Evolutionary conservation across 2,113 vertebrate species (phyloP).

Genomic region (Pomatostomus ruficeps): DNA sequence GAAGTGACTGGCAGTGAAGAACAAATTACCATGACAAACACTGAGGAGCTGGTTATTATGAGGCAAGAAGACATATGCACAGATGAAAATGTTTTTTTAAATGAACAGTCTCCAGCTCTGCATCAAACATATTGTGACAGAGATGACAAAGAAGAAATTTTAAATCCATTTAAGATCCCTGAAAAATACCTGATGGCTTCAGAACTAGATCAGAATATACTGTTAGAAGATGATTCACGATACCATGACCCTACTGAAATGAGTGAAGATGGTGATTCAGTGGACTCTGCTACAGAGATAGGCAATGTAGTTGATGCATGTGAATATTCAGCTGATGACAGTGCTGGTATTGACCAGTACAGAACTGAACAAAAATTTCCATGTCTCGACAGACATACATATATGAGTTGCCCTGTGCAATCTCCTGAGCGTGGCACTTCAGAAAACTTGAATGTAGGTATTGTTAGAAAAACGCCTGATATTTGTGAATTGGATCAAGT

Average conservation of each 20-base stretch:
- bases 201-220: background rate
- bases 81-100: background rate
- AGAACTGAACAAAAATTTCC: background rate
- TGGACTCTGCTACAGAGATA: background rate
- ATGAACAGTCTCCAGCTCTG: background rate
- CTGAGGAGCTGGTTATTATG: background rate
- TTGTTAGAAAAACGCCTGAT: background rate
- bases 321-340: background rate
- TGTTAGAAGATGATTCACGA: background rate
- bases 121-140: background rate
- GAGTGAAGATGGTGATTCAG: background rate
- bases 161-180: background rate
- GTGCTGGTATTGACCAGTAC: background rate
- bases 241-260: background rate
- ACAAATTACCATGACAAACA: background rate
- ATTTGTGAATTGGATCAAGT: background rate
- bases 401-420: background rate
- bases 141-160: background rate
- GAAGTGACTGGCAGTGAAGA: background rate
- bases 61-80: background rate
- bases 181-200: slow-evolving; percentile 41
- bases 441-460: background rate
- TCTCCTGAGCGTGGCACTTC: background rate
- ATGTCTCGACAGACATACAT: accelerated
- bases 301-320: background rate